Conservation (phyloP, 1,140 invertebrate genomes). For the Saccostrea echinata region DNA sequence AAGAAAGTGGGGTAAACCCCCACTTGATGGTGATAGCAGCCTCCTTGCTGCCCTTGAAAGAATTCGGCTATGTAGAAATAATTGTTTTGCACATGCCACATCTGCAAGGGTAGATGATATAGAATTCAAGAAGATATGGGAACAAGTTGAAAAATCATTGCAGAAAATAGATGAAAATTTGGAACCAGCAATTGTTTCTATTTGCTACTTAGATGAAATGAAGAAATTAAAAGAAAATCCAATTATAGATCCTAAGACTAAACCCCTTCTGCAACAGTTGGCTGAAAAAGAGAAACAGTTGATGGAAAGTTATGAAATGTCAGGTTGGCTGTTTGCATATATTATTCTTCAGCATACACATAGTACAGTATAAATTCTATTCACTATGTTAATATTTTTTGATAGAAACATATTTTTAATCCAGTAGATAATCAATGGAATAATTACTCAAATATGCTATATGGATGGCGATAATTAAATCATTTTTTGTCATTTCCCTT, state of each 20-base stretch:
- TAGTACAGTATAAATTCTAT: background rate
- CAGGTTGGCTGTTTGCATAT: background rate
- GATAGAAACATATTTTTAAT: background rate
- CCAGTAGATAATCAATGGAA: too few species aligned
- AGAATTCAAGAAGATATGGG: background rate
- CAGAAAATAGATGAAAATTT: slow-evolving; percentile 8
- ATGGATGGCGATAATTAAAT: background rate
- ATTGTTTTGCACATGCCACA: slow-evolving; percentile 2
- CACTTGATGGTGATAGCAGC: background rate
- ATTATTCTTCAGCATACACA: background rate
- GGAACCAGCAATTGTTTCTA: background rate
- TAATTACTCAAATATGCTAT: background rate
- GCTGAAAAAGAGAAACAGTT: background rate
- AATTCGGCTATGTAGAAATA: background rate
- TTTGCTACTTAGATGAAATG: background rate
- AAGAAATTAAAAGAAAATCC: background rate
- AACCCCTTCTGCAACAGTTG: background rate
- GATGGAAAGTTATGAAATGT: background rate
- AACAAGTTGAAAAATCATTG: background rate
- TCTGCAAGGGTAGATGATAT: background rate
- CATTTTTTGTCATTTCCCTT: background rate
- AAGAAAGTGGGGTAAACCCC: background rate
- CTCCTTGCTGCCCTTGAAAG: slow-evolving; percentile 1
- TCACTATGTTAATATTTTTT: background rate
- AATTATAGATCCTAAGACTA: background rate